Evolutionary conservation across 2,797 vertebrate species (phyloP).

Genomic region (Phaenicophaeus curvirostris): DNA sequence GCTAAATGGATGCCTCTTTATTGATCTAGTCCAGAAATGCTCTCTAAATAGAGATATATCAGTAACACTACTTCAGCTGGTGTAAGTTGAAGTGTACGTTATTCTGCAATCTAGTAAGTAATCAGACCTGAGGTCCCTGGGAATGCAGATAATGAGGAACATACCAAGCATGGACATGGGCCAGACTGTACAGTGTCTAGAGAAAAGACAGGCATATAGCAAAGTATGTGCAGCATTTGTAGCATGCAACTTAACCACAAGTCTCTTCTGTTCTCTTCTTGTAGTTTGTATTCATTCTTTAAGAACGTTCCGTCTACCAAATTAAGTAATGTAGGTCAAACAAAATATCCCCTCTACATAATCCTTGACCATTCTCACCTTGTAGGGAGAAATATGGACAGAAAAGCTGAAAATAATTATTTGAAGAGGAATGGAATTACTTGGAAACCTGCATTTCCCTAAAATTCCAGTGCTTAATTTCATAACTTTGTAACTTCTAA

Average conservation of each 20-base stretch:
- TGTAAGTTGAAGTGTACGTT: neutral
- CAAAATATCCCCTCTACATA: neutral
- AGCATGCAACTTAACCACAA: neutral
- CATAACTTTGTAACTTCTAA: neutral
- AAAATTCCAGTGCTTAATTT: neutral
- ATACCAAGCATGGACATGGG: neutral
- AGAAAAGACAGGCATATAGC: neutral
- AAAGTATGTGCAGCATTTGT: neutral
- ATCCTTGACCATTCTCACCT: neutral
- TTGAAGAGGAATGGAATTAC: neutral
- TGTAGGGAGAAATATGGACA: neutral
- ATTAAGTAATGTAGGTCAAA: neutral
- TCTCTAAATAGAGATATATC: neutral
- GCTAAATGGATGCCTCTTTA: neutral
- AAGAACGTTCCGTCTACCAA: neutral
- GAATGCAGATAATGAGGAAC: slow-evolving; percentile 37
- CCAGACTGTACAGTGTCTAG: neutral
- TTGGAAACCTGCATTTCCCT: neutral
- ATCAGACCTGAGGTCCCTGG: neutral
- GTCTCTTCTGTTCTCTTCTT: neutral
- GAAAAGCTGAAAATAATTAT: neutral
- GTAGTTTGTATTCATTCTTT: neutral
- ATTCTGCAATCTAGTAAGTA: neutral
- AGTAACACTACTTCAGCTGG: neutral
- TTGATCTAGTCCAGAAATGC: neutral